These are phyloP conservation scores for Lasioglossum albipes DNA, from an alignment of 1,140 invertebrate species.

Conservation along the genomic window DNA sequence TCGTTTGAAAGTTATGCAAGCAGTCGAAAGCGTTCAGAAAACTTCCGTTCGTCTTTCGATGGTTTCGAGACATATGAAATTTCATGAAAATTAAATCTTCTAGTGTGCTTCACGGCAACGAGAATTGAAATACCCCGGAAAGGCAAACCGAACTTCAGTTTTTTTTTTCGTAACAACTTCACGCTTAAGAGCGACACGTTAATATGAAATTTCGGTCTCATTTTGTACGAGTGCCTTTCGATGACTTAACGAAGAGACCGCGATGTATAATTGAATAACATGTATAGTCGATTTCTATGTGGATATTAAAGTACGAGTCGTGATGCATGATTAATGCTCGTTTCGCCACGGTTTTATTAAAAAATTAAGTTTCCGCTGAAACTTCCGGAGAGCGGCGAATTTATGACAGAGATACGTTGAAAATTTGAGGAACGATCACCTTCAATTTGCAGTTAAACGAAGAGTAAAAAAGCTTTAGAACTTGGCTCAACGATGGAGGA, in stretches of 20 bases:
- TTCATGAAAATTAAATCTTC: background rate
- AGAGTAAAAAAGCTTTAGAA: background rate
- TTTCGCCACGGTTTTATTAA: background rate
- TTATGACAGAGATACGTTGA: background rate
- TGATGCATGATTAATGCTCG: background rate
- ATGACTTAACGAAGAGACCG: too few relatives aligned
- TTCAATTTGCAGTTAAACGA: background rate
- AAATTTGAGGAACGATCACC: background rate
- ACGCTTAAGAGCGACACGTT: too few relatives aligned
- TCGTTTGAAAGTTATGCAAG: slow-evolving; percentile 21
- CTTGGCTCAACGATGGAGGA: background rate
- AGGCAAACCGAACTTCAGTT: background rate
- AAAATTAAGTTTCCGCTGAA: background rate
- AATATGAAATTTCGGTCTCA: too few relatives aligned
- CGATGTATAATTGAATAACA: too few relatives aligned
- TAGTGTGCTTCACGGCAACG: background rate
- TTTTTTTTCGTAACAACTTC: too few relatives aligned
- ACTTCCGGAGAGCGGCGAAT: background rate
- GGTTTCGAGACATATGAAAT: background rate
- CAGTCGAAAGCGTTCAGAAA: background rate
- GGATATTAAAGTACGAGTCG: too few relatives aligned
- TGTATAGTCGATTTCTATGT: too few relatives aligned
- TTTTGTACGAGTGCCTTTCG: too few relatives aligned
- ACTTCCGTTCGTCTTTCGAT: background rate
- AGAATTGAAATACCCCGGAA: background rate